A percentile compares a stretch with the other conserved stretches of the same genome.
Conservation (phyloP, 2,113 vertebrate species). For the Alaudala cheleensis region DNA sequence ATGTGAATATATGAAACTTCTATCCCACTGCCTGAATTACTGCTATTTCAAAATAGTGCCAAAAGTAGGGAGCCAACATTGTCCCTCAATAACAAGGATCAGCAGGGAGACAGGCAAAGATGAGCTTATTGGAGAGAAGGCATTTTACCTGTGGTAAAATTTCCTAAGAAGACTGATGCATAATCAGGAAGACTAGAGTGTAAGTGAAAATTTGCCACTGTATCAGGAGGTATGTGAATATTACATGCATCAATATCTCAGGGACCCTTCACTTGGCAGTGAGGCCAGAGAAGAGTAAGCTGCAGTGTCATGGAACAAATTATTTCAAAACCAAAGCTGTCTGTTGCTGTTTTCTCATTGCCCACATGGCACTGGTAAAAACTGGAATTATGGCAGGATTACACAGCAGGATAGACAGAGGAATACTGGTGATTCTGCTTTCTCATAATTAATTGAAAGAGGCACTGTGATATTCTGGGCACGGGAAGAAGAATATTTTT, state of each 20-base stretch:
- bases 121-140: not conserved
- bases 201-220: not conserved
- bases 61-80: not conserved
- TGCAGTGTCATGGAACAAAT: not conserved
- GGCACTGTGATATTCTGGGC: not conserved
- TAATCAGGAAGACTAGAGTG: not conserved
- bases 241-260: not conserved
- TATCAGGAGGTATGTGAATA: not conserved
- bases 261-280: not conserved
- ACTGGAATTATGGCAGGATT: constrained; percentile 28
- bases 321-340: not conserved
- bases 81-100: not conserved
- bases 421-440: not conserved
- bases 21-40: not conserved
- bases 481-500: constrained; percentile 1
- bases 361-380: not conserved
- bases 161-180: not conserved
- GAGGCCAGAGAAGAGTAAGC: not conserved
- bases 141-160: not conserved
- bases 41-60: not conserved
- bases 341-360: not conserved
- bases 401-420: not conserved
- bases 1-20: not conserved
- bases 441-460: constrained; percentile 38
- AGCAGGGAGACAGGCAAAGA: not conserved